Evolutionary conservation across 2,113 vertebrate species (phyloP), one percentile per base, ranked within the genome.

Genomic region (Lagopus leucura): DNA sequence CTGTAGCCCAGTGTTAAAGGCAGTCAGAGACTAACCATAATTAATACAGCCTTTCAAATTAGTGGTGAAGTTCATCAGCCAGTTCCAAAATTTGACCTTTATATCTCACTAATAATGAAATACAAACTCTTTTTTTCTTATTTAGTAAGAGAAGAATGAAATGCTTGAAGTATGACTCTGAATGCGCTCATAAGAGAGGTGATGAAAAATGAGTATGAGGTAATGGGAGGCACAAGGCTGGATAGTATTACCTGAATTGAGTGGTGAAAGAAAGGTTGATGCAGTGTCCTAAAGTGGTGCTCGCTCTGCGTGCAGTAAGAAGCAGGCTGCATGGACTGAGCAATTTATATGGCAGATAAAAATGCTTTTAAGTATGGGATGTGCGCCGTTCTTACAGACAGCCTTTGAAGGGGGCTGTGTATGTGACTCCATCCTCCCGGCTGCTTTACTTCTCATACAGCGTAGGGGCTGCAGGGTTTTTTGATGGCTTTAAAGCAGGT

Each of bases 1-100:
- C 84, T 93, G 85, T 96, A 94, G 92, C 74, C 36, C 89, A 94
- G 82, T 92, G 84, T 95, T 93, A 63, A 94, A 91, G 87, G 73
- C 91, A 93, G 76, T 86, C 61, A 57, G 92, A 89, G 60, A 89
- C 71, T 42, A 88, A 77, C 72, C 78, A 66, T 93, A 93, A 91
- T 94, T 96, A 95, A 94, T 93, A 94, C 66, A 67, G 79, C 63
- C 85, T 94, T 95, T 92, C 94, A 92, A 93, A 94, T 92, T 94
- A 93, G 82, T 86, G 75, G 72, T 92, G 82, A 94, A 93, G 89
- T 94, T 96, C 28, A 91, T 96, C 92, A 89, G 13, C 64, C 2
- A 0, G 50, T 77, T 92, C 75, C 45, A 89, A 93, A 95, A 91
- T 30, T 43, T 94, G 95, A 93, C 67, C 82, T 94, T 96, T 86